Conservation (phyloP, 1,140 invertebrate genomes). For the Notospermus geniculatus region DNA sequence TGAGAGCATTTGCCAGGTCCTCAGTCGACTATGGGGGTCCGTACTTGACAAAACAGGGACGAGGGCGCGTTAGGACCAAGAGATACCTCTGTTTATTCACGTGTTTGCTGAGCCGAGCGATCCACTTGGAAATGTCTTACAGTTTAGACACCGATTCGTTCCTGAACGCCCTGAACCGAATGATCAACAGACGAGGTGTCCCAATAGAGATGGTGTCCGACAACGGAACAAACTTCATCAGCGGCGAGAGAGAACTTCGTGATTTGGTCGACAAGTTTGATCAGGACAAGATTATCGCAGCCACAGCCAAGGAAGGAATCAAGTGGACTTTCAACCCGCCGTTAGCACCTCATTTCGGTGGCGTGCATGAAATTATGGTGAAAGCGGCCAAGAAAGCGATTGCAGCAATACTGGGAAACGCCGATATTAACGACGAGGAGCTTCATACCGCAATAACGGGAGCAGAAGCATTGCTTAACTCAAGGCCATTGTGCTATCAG, state of each 20-base stretch:
- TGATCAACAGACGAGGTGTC: conserved; percentile 10
- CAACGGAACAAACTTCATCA: conserved; percentile 21
- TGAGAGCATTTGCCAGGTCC: too few species aligned
- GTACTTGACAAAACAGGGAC: conserved; percentile 12
- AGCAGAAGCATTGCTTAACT: conserved; percentile 13
- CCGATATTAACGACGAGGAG: conserved; percentile 13
- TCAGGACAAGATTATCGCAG: background rate
- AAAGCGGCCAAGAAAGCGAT: conserved; percentile 12
- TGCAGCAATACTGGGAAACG: background rate
- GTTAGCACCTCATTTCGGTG: conserved; percentile 14
- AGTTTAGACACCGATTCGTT: conserved; percentile 15
- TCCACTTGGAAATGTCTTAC: conserved; percentile 17
- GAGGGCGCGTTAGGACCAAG: conserved; percentile 12
- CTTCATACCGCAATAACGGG: conserved; percentile 12
- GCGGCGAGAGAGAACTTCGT: conserved; percentile 9
- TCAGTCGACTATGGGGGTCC: conserved; percentile 18
- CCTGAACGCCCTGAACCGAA: conserved; percentile 9
- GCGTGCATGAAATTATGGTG: conserved; percentile 12
- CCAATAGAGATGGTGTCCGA: conserved; percentile 13
- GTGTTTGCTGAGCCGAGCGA: conserved; percentile 16
- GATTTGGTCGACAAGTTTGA: background rate
- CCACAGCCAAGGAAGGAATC: too few species aligned
- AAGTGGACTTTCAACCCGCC: conserved; percentile 3
- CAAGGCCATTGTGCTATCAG: conserved; percentile 14
- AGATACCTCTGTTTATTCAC: conserved; percentile 21